phyloP scores from a whole-genome alignment of 2,113 vertebrate species.

The Anhinga anhinga region DNA sequence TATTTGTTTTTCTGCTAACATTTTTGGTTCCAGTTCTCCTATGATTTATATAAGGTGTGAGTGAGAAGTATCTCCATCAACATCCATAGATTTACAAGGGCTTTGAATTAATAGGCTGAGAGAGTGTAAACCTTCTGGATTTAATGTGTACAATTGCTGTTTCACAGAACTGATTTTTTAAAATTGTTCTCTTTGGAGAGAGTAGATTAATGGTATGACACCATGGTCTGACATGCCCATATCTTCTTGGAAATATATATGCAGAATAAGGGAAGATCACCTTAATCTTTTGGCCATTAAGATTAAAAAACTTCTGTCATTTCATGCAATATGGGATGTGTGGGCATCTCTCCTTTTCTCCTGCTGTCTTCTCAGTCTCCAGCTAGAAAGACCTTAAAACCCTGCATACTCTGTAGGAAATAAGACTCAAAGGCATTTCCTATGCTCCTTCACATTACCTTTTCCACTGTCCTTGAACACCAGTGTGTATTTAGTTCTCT shows the following conservation, averaged over 20 bases:
- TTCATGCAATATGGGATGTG: neutral
- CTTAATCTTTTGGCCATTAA: neutral
- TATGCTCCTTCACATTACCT: neutral
- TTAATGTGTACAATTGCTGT: neutral
- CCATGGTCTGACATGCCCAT: neutral
- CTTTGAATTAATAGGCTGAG: neutral
- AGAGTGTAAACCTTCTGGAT: neutral
- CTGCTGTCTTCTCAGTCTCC: neutral
- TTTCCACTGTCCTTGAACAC: neutral
- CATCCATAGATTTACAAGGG: neutral
- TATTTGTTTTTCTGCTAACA: neutral
- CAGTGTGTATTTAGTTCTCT: neutral
- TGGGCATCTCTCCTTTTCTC: neutral
- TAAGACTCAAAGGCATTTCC: neutral
- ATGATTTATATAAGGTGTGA: neutral
- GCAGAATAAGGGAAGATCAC: neutral
- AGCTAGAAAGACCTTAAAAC: neutral
- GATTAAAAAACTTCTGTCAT: rapidly evolving
- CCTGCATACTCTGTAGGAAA: neutral
- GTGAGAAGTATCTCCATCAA: neutral
- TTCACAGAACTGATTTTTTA: neutral
- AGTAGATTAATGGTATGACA: neutral
- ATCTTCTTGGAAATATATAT: neutral
- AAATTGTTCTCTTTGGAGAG: neutral
- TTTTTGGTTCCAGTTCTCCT: neutral